Evolutionary conservation across 2,888 invertebrate genomes (phyloP).

Genomic region (Siphlonurus alternatus): DNA sequence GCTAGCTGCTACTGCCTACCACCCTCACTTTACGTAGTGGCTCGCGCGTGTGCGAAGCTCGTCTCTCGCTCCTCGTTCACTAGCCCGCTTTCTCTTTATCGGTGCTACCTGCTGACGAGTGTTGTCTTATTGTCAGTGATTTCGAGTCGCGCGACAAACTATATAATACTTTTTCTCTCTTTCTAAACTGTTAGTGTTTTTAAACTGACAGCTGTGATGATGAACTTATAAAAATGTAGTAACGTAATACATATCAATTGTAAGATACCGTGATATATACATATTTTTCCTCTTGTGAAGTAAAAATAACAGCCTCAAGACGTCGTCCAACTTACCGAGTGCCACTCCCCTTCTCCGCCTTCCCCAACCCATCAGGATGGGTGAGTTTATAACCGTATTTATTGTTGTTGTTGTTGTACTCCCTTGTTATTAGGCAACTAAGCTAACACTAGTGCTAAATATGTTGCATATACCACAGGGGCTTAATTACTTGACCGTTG

Average conservation of each 20-base stretch:
- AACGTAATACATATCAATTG: no score
- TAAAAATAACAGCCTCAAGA: background rate
- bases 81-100: no score
- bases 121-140: no score
- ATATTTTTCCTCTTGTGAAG: no score
- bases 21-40: background rate
- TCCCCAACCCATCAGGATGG: background rate
- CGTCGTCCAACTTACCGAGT: slow-evolving; percentile 1
- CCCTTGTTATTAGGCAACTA: background rate
- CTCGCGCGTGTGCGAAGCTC: background rate
- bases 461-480: background rate
- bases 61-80: background rate
- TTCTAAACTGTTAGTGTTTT: no score
- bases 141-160: no score
- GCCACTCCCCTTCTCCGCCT: slow-evolving; percentile 1
- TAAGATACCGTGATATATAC: no score
- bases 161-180: no score
- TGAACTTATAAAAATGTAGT: no score
- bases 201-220: no score
- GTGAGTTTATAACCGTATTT: slow-evolving; percentile 2
- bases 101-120: no score
- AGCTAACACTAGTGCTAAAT: background rate
- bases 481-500: background rate
- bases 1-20: background rate
- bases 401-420: background rate